Evolutionary conservation across 2,113 vertebrate species (phyloP).

Genomic region (Arvicanthis niloticus): DNA sequence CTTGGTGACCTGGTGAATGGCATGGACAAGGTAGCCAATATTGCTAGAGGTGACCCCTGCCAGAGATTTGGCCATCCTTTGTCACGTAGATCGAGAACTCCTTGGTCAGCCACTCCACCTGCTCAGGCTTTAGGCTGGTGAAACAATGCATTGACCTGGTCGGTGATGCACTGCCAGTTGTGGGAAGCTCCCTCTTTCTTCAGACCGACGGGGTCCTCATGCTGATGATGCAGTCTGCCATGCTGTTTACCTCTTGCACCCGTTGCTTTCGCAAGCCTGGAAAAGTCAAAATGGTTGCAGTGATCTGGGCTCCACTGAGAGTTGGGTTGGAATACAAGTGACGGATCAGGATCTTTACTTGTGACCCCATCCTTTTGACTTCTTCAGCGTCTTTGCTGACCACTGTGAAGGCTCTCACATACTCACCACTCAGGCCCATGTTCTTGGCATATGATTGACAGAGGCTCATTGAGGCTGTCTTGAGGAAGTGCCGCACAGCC

Average conservation of each 20-base stretch:
- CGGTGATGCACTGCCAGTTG: slow-evolving; percentile 97
- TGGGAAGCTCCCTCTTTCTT: slow-evolving; percentile 95
- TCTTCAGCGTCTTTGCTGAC: slow-evolving; percentile 94
- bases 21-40: slow-evolving; percentile 95
- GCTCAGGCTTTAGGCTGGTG: slow-evolving; percentile 96
- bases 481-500: slow-evolving; percentile 97
- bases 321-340: slow-evolving; percentile 99
- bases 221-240: slow-evolving; percentile 97
- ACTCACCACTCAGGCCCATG: slow-evolving; percentile 98
- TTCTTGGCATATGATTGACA: slow-evolving; percentile 99
- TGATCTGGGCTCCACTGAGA: slow-evolving; percentile 96
- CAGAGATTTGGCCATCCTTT: slow-evolving; percentile 98
- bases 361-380: slow-evolving; percentile 93
- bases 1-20: slow-evolving; percentile 96
- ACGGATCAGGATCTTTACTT: slow-evolving; percentile 94
- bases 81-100: slow-evolving; percentile 99
- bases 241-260: slow-evolving; percentile 95
- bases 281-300: slow-evolving; percentile 92
- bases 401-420: slow-evolving; percentile 95
- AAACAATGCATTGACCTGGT: slow-evolving; percentile 99
- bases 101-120: slow-evolving; percentile 96
- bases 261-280: slow-evolving; percentile 95
- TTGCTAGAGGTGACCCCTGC: slow-evolving; percentile 95
- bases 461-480: slow-evolving; percentile 95
- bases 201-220: slow-evolving; percentile 96